Base-by-base conservation (phyloP, 2,888 invertebrate species). In the Lasioglossum oenotherae region DNA sequence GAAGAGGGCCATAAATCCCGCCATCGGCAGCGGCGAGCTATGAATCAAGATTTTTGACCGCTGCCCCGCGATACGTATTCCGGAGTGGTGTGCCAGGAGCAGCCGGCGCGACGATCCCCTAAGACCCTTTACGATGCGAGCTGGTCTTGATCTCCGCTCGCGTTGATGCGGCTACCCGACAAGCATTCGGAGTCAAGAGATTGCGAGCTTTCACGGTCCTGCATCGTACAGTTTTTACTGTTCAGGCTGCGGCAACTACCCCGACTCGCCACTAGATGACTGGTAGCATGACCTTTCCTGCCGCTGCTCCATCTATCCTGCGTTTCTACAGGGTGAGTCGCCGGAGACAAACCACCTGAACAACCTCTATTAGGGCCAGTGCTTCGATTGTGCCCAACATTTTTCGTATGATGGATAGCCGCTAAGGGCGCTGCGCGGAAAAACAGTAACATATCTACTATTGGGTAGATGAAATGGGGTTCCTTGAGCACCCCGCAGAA, bases 1-100 rank as follows among this genome's bases (percentile, higher is more conserved):
- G 60, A 90, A 89, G 89, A 87, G 87, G 41, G 79, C 60, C 85
- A 92, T 93, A 94, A 94, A 94, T 94, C 89, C 90, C 67, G 86
- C 89, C 91, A 92, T 93, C 88, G 91, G 86, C 79, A 76, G 81
- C 78, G 83, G 79, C 69, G 71, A 81, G 87, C 91, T 84, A 92
- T 93, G 93, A 92, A 94, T 94, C 93, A 93, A 90, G 92, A 92
- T 93, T 92, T 92, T 92, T 91, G 35, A 77, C 31, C 71, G 46
- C 41, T 27, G 53, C 16, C 78, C 60, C 75, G 49, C 41, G 49
- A 41, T 57, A 67, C n/a, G 64, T 44, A 64, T 67, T 44, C 46
- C 64, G 16, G n/a, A 31, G 72, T 57, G 64, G 35, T 14, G 19
- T 49, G 69, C 19, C 53, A 35, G 38, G 19, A 31, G 44, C 44